A percentile compares a stretch with the other conserved stretches of the same genome.
Conservation (phyloP, 2,797 vertebrate species). For the Morelia viridis region DNA sequence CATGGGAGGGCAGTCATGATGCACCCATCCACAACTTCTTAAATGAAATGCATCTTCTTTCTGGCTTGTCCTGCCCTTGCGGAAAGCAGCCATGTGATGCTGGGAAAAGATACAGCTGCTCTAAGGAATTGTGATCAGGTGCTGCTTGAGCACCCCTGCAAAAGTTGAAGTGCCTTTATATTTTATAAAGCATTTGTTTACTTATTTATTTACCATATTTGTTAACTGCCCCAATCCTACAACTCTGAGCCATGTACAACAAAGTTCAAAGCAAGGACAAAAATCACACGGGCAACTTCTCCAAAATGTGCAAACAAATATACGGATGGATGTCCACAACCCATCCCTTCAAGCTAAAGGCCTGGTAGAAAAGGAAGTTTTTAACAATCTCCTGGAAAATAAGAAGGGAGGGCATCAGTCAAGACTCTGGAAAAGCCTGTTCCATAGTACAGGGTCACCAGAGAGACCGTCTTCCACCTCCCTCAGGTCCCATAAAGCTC, state of each 20-base stretch:
- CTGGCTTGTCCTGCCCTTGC: background rate
- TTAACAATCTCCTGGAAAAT: background rate
- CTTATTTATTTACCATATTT: background rate
- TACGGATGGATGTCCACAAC: background rate
- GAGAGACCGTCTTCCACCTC: background rate
- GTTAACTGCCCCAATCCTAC: background rate
- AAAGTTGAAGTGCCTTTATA: too few species aligned
- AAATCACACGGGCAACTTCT: background rate
- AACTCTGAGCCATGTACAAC: background rate
- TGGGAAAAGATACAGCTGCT: background rate
- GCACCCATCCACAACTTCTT: background rate
- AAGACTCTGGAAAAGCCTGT: background rate
- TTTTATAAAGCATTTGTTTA: too few species aligned
- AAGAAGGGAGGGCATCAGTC: background rate
- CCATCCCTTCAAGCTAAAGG: background rate
- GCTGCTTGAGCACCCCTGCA: too few species aligned
- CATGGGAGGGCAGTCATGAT: background rate
- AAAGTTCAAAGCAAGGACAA: background rate
- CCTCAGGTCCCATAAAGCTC: background rate
- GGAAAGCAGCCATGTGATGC: background rate
- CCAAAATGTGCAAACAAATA: background rate
- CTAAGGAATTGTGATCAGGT: background rate
- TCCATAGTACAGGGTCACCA: background rate
- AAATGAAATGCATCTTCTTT: background rate
- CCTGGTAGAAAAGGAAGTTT: background rate